Percentiles rank a stretch among this genome's conserved stretches.
Conservation (phyloP, 2,888 invertebrate genomes). For the Leptinotarsa juncta region DNA sequence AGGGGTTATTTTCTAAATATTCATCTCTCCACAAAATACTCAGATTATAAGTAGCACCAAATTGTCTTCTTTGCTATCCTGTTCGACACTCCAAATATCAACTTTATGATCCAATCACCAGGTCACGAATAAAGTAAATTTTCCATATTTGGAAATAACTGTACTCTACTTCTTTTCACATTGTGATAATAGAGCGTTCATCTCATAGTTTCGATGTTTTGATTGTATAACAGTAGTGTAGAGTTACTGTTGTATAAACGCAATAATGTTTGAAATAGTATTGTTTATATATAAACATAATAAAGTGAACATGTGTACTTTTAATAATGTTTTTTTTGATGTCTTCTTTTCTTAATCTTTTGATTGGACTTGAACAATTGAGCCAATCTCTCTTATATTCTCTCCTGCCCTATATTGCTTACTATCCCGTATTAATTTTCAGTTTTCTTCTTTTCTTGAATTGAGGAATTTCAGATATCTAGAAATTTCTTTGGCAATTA, state of each 20-base stretch:
- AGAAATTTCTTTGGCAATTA: neutral
- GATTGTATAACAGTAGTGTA: slow-evolving; percentile 45
- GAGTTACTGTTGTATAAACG: slow-evolving; percentile 46
- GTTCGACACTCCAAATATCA: neutral
- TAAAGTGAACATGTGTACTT: slow-evolving; percentile 37
- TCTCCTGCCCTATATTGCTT: no score
- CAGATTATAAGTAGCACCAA: neutral
- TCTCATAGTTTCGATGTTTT: slow-evolving; percentile 43
- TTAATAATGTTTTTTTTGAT: slow-evolving; percentile 20
- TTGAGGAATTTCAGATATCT: neutral
- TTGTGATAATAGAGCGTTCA: slow-evolving; percentile 30
- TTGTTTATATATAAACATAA: slow-evolving; percentile 32
- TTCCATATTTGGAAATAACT: neutral
- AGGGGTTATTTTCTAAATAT: no score
- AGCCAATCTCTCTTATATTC: no score
- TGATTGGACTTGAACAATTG: neutral
- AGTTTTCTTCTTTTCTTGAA: no score
- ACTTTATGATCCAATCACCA: neutral
- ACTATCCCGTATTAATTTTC: no score
- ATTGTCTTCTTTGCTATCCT: neutral
- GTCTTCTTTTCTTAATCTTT: neutral
- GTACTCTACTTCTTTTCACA: slow-evolving; percentile 5
- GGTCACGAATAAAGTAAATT: no score
- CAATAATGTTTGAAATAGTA: slow-evolving; percentile 49
- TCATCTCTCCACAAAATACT: no score